Evolutionary conservation across 92 coral and sea anemone genomes (phyloP).

Genomic region (Ricordea florida): DNA sequence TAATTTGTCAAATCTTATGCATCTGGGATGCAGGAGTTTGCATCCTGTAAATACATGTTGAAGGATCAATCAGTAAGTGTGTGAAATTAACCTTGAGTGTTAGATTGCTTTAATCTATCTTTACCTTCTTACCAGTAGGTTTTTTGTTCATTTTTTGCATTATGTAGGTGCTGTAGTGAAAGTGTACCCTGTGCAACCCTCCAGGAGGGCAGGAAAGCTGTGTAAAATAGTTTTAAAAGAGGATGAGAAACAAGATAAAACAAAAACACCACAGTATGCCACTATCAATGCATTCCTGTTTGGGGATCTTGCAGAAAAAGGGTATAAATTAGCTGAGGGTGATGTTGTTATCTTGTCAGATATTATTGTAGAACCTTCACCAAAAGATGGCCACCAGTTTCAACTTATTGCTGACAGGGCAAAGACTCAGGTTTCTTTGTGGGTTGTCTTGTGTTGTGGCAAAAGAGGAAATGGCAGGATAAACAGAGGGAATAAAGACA

Average conservation of each 20-base stretch:
- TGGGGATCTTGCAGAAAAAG: conserved; percentile 54
- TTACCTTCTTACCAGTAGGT: not conserved
- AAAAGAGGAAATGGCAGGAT: conserved; percentile 4
- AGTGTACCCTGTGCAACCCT: conserved; percentile 29
- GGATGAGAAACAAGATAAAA: not conserved
- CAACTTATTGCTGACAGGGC: conserved; percentile 24
- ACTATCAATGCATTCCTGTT: conserved; percentile 18
- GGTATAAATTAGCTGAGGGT: conserved; percentile 21
- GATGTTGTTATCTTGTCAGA: conserved; percentile 33
- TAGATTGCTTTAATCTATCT: not conserved
- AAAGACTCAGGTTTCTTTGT: conserved; percentile 6
- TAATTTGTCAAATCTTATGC: no score
- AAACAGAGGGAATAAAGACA: not conserved
- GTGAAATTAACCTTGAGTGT: no score
- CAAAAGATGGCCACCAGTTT: conserved; percentile 14
- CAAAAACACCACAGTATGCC: not conserved
- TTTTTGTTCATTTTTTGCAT: not conserved
- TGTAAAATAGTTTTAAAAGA: conserved; percentile 51
- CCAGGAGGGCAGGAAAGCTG: conserved; percentile 37
- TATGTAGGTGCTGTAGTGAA: conserved; percentile 40
- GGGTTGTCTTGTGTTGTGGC: conserved; percentile 10
- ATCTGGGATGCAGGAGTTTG: no score
- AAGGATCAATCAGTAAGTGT: no score
- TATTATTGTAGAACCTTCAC: conserved; percentile 26
- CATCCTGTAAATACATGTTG: no score